Conservation (phyloP, 2,797 vertebrate species). For the Chelon labrosus region DNA sequence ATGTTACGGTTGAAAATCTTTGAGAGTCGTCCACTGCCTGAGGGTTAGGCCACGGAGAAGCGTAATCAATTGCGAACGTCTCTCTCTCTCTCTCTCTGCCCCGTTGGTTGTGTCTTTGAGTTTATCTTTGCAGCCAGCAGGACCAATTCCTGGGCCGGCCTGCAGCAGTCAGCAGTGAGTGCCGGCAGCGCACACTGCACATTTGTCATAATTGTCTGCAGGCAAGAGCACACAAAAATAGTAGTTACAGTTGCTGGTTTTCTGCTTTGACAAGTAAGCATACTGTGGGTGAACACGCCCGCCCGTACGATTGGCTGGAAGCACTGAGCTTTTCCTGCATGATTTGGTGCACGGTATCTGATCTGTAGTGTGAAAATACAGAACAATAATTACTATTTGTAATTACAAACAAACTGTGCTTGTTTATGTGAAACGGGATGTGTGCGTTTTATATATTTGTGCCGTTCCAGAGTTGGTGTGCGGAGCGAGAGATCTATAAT, state of each 20-base stretch:
- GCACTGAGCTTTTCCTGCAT: neutral
- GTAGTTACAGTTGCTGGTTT: constrained; percentile 62
- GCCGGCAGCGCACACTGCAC: constrained; percentile 52
- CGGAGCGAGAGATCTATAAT: constrained; percentile 34
- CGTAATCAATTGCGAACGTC: constrained; percentile 50
- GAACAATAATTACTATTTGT: neutral
- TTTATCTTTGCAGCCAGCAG: constrained; percentile 67
- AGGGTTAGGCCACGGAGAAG: constrained; percentile 50
- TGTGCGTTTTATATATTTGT: neutral
- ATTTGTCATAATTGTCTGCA: constrained; percentile 76
- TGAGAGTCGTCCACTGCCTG: constrained; percentile 30
- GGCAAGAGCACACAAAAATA: constrained; percentile 61
- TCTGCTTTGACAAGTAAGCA: constrained; percentile 62
- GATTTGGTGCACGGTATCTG: neutral
- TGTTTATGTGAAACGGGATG: neutral
- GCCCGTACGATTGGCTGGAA: constrained; percentile 6
- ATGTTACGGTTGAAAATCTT: constrained; percentile 46
- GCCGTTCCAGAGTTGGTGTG: neutral
- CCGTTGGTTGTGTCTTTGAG: constrained; percentile 60
- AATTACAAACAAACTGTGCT: neutral
- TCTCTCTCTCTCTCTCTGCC: constrained; percentile 10
- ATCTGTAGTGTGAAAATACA: neutral
- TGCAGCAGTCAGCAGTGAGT: constrained; percentile 55
- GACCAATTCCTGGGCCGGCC: constrained; percentile 51
- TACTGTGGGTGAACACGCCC: constrained; percentile 41